These are phyloP conservation scores for Theristus sp. DNA, from an alignment of 2,888 invertebrate species.

Conservation along the genomic window DNA sequence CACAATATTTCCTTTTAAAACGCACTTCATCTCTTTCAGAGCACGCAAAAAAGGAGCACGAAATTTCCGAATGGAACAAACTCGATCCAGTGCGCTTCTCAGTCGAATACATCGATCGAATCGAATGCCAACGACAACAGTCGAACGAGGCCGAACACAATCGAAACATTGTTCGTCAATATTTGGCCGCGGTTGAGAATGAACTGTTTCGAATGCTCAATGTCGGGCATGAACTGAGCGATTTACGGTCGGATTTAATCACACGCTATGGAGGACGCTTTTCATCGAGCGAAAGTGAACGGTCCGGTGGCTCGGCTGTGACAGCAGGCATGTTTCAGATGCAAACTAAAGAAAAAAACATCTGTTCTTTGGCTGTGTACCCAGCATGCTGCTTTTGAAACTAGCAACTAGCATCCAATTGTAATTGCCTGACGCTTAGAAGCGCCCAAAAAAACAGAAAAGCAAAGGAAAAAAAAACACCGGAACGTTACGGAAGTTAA, in stretches of 20 bases:
- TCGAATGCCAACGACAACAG: conserved; percentile 3
- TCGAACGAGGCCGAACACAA: conserved; percentile 3
- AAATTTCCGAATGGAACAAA: conserved; percentile 8
- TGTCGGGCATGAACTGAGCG: neutral
- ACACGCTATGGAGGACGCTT: neutral
- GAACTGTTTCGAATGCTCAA: neutral
- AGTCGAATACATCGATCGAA: conserved; percentile 6
- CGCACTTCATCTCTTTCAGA: no score
- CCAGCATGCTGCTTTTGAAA: no score
- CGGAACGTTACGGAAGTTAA: no score
- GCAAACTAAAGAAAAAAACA: no score
- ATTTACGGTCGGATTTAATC: neutral
- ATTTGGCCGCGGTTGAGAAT: neutral
- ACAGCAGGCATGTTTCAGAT: no score
- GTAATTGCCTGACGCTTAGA: no score
- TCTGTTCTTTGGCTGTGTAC: no score
- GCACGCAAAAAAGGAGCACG: conserved; percentile 5
- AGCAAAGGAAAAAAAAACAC: no score
- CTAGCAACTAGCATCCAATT: no score
- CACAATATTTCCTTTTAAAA: no score
- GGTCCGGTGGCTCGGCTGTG: no score
- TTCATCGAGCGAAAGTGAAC: neutral
- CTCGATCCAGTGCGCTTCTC: conserved; percentile 8
- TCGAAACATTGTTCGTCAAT: neutral
- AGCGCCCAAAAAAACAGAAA: no score